Percentiles rank a stretch among this genome's conserved stretches.
phyloP scores from a whole-genome alignment of 2,888 invertebrate species.

The Margaritifera margaritifera region DNA sequence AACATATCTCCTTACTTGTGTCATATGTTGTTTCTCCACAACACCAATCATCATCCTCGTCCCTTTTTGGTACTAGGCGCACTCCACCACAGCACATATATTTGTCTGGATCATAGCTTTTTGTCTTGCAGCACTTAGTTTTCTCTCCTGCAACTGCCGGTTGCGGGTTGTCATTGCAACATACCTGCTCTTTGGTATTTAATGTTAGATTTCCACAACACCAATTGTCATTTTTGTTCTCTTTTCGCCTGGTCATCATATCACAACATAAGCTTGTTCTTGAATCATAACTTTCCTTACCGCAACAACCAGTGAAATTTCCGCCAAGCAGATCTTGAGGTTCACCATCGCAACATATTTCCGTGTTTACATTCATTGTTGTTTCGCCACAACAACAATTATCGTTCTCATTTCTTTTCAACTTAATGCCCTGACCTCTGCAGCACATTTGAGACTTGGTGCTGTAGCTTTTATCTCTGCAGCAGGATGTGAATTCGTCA shows the following conservation, averaged over 20 bases:
- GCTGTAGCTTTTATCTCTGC: too few species aligned
- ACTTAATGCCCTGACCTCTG: too few species aligned
- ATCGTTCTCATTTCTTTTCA: too few species aligned
- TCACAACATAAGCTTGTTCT: conserved; percentile 21
- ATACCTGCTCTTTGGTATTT: conserved; percentile 11
- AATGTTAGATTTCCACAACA: conserved; percentile 26
- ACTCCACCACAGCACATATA: conserved; percentile 29
- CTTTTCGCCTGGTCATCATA: conserved; percentile 17
- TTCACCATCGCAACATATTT: too few species aligned
- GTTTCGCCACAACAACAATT: too few species aligned
- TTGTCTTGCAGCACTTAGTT: conserved; percentile 26
- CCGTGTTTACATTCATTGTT: too few species aligned
- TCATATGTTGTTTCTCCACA: conserved; percentile 29
- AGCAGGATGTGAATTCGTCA: too few species aligned
- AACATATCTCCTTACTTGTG: conserved; percentile 24
- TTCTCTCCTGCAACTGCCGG: conserved; percentile 7
- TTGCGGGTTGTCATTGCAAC: conserved; percentile 12
- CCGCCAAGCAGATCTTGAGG: too few species aligned
- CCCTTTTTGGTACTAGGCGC: conserved; percentile 15
- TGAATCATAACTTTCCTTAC: background rate
- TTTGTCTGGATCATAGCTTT: conserved; percentile 20
- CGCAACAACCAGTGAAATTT: too few species aligned
- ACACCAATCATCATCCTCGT: conserved; percentile 28
- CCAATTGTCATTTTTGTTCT: conserved; percentile 25
- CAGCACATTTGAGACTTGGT: too few species aligned